Percentiles rank a stretch among this genome's conserved stretches.
Conservation (phyloP, 1,140 invertebrate species). For the Manduca sexta region DNA sequence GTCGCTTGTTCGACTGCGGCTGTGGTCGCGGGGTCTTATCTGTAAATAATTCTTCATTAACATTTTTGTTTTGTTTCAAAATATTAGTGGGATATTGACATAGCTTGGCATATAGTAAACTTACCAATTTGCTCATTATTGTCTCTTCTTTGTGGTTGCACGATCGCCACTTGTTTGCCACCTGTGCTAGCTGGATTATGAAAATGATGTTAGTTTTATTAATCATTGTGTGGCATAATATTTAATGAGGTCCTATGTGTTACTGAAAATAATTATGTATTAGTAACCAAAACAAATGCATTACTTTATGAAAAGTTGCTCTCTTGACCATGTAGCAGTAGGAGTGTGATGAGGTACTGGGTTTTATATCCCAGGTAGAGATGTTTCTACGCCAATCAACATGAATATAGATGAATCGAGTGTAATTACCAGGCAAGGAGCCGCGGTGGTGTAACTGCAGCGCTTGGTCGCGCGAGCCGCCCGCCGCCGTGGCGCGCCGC, state of each 20-base stretch:
- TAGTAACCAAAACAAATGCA: too few relatives aligned
- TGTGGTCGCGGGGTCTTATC: neutral
- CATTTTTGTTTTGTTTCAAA: neutral
- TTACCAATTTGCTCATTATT: slow-evolving; percentile 33
- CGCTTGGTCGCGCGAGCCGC: slow-evolving; percentile 9
- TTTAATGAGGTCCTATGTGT: too few relatives aligned
- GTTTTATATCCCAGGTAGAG: too few relatives aligned
- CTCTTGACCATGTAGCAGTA: too few relatives aligned
- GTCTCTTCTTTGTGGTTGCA: slow-evolving; percentile 52
- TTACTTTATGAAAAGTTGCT: too few relatives aligned
- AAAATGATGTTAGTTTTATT: too few relatives aligned
- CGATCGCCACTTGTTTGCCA: slow-evolving; percentile 57
- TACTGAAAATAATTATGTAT: too few relatives aligned
- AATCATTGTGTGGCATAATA: too few relatives aligned
- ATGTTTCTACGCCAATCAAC: too few relatives aligned
- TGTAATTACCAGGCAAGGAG: slow-evolving; percentile 33
- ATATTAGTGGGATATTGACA: neutral
- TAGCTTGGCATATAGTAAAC: neutral
- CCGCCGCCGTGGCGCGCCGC: slow-evolving; percentile 2
- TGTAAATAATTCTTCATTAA: neutral
- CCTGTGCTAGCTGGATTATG: slow-evolving; percentile 22
- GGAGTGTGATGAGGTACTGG: too few relatives aligned
- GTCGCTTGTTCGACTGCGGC: slow-evolving; percentile 4
- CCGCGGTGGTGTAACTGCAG: slow-evolving; percentile 25
- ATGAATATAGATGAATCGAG: too few relatives aligned